Percentiles rank a stretch among this genome's conserved stretches.
phyloP scores from a whole-genome alignment of 2,888 invertebrate species.

The Lithophane socia region DNA sequence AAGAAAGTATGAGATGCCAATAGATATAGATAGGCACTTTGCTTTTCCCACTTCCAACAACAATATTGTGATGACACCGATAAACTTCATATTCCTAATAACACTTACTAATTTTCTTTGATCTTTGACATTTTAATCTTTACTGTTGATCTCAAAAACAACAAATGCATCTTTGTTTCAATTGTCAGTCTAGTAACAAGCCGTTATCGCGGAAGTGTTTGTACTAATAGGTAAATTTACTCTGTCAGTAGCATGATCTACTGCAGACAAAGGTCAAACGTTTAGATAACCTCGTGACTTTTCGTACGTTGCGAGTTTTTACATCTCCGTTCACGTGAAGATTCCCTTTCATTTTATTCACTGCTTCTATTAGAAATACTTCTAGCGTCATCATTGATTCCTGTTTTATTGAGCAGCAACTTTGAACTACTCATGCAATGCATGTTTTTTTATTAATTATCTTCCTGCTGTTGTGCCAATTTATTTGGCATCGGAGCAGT shows the following conservation, averaged over 20 bases:
- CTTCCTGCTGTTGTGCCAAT: background rate
- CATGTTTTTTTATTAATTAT: background rate
- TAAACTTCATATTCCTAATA: conserved; percentile 10
- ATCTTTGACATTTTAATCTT: conserved; percentile 39
- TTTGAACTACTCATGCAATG: background rate
- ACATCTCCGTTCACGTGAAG: conserved; percentile 10
- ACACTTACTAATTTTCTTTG: conserved; percentile 10
- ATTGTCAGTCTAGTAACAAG: conserved; percentile 35
- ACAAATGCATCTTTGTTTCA: conserved; percentile 32
- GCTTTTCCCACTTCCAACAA: background rate
- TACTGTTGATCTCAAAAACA: conserved; percentile 27
- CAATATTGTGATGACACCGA: conserved; percentile 14
- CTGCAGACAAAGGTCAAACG: conserved; percentile 75
- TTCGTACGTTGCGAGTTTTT: conserved; percentile 60
- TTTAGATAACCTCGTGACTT: conserved; percentile 72
- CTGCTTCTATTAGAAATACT: background rate
- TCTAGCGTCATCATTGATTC: background rate
- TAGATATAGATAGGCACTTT: background rate
- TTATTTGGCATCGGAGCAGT: background rate
- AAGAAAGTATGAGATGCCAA: background rate
- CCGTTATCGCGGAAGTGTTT: conserved; percentile 51
- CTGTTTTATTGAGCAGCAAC: background rate
- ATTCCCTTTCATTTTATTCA: background rate
- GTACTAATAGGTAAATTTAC: conserved; percentile 61
- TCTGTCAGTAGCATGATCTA: conserved; percentile 67